A percentile compares a stretch with the other conserved stretches of the same genome.
Conservation (phyloP, 2,888 invertebrate species). For the Exephanes ischioxanthus region DNA sequence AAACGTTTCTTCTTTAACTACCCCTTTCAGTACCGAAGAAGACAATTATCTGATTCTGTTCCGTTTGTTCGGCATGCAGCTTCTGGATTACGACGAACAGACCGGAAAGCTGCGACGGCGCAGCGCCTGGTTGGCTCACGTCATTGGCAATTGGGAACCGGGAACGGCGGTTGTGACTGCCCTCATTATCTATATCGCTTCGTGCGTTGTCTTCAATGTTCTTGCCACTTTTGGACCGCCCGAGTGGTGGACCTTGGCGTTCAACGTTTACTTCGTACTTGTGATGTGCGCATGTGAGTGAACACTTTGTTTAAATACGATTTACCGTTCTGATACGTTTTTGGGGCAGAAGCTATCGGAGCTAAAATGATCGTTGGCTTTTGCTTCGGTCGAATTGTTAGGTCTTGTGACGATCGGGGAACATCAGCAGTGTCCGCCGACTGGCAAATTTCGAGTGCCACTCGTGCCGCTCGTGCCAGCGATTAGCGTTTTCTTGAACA, state of each 20-base stretch:
- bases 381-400: slow-evolving; percentile 75
- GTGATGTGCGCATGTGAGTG: slow-evolving; percentile 89
- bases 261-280: slow-evolving; percentile 88
- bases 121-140: slow-evolving; percentile 91
- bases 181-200: slow-evolving; percentile 89
- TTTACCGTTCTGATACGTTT: too few relatives aligned
- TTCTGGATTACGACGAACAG: slow-evolving; percentile 82
- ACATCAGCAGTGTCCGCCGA: slow-evolving; percentile 90
- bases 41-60: neutral
- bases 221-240: slow-evolving; percentile 84
- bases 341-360: too few relatives aligned
- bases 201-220: slow-evolving; percentile 89
- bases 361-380: neutral
- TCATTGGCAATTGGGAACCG: slow-evolving; percentile 91
- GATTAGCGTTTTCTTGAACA: slow-evolving; percentile 92
- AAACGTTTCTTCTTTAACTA: neutral
- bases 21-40: neutral
- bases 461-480: slow-evolving; percentile 93
- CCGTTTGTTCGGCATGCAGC: slow-evolving; percentile 73
- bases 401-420: slow-evolving; percentile 91
- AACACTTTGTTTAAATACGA: neutral
- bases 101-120: slow-evolving; percentile 91
- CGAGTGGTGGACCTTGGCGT: slow-evolving; percentile 90
- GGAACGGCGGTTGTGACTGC: slow-evolving; percentile 91
- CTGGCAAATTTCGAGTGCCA: slow-evolving; percentile 92